These are phyloP conservation scores for Neelides sp. DNA, from an alignment of 1,140 invertebrate species.

Conservation along the genomic window DNA sequence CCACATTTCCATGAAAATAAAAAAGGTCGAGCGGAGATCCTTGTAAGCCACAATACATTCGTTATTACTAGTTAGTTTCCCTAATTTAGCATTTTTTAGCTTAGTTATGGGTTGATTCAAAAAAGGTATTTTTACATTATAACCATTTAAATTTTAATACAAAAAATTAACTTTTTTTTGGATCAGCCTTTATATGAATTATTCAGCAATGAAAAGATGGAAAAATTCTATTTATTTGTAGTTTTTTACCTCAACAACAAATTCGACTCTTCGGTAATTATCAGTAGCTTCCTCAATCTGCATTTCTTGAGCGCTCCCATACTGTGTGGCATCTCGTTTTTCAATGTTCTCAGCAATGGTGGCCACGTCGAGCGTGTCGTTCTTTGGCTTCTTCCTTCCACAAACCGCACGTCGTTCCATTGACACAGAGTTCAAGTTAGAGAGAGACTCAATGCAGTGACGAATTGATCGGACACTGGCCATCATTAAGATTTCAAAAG, in stretches of 20 bases:
- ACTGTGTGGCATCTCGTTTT: constrained; percentile 30
- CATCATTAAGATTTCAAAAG: constrained; percentile 32
- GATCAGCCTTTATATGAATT: too few species aligned
- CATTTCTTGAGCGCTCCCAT: constrained; percentile 29
- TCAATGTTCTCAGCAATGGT: constrained; percentile 32
- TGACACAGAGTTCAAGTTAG: constrained; percentile 24
- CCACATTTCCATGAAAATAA: too few species aligned
- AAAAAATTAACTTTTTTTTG: too few species aligned
- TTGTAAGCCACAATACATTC: too few species aligned
- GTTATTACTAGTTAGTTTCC: too few species aligned
- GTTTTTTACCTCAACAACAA: constrained; percentile 20
- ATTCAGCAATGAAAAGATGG: neutral
- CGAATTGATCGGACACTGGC: constrained; percentile 28
- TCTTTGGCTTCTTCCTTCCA: constrained; percentile 30
- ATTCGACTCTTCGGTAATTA: constrained; percentile 29
- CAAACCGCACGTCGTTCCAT: constrained; percentile 31
- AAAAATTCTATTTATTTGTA: neutral
- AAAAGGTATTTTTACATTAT: too few species aligned
- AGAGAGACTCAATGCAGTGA: constrained; percentile 28
- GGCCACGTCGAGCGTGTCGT: constrained; percentile 30
- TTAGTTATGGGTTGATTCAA: too few species aligned
- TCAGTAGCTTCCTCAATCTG: constrained; percentile 30
- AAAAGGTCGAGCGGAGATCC: too few species aligned
- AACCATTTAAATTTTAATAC: too few species aligned
- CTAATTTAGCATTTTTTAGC: too few species aligned